Evolutionary conservation across 37 sponge, comb jelly and placozoan genomes (phyloP), one percentile per base, ranked within the genome.

Genomic region (Spongilla lacustris): DNA sequence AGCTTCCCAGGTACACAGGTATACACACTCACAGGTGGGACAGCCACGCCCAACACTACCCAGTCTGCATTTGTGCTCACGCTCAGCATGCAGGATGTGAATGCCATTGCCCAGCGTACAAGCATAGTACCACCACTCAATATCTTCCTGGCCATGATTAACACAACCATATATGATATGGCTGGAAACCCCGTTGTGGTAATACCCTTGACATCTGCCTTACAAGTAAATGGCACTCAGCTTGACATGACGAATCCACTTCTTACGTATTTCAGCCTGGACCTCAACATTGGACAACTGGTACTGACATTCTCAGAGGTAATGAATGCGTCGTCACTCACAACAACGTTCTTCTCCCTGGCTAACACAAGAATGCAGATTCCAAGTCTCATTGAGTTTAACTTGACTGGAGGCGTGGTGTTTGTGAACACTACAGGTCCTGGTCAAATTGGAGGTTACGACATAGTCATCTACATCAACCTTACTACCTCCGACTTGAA

Each of bases 1-100:
- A 29, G 82, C 10, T 1, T 1, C 19, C 2, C 75, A 25, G 36
- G 76, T 23, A 81, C 90, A 34, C 85, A 96, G 68, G 36, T 21
- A 1, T 92, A 89, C 85, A 90, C 90, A 14, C 87, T 97, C 23
- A 92, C 93, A 77, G 93, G 91, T 22, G 95, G 97, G 5, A 50
- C 17, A 22, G 48, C 93, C 11, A 78, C 79, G 22, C 92, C 92
- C 22, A 86, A 90, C 67, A 33, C 50, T 19, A 83, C 93, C 30
- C 88, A 83, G 27, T 87, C 89, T 30, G 58, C 69, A 28, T 78
- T 97, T 68, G 69, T 73, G n/a, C 88, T 97, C 32, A 75, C 78
- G 41, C 77, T 97, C n/a, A 90, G 83, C 25, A 75, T 88, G 34
- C 73, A 81, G 29, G 96, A 95, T 78, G 31, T 92, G 41, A 90